Base-by-base conservation (phyloP, 1,140 invertebrate genomes). In the Philaenus spumarius region DNA sequence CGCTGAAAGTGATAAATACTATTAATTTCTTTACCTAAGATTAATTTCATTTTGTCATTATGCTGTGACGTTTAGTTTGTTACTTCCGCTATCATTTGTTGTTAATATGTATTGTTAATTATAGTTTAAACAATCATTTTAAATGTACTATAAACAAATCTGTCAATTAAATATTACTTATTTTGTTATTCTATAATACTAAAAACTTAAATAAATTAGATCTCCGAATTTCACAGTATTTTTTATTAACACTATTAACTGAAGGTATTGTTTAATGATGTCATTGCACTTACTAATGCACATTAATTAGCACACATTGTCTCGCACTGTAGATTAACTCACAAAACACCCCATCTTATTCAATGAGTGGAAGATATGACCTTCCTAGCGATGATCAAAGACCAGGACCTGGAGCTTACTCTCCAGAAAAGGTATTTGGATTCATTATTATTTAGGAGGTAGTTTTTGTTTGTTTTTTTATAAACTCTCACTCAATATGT, bases 381-480 rank as follows among this genome's bases (percentile, higher is more conserved):
- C 61, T 81, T 71, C 64, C 69, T 26, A 72, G 69, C 47, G 66
- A 67, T n/a, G 75, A 77, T 53, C 69, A 76, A 75, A 90, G 87
- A 68, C 93, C 93, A 42, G 93, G 92, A 62, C 93, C 94, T 40
- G 93, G 92, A 63, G 88, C 90, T 56, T 90, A 95, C 70, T 90
- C 82, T 48, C 92, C 92, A 43, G 91, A 95, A 81, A 93, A 90
- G 80, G 92, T 95, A 78, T 65, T 34, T 11, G 30, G 56, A 6
- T 7, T 20, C 43, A 9, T 19, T n/a, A 15, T 9, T 46, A 46
- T 9, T 37, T 37, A 37, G 35, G n/a, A n/a, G n/a, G 35, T 37
- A 7, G 35, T 37, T 9, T 7, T 37, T 9, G n/a, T 37, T 37
- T 9, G n/a, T 9, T 37, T 37, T 9, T 9, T 37, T 9, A 9